Conservation (phyloP, 2,888 invertebrate species). For the Leptura quadrifasciata region DNA sequence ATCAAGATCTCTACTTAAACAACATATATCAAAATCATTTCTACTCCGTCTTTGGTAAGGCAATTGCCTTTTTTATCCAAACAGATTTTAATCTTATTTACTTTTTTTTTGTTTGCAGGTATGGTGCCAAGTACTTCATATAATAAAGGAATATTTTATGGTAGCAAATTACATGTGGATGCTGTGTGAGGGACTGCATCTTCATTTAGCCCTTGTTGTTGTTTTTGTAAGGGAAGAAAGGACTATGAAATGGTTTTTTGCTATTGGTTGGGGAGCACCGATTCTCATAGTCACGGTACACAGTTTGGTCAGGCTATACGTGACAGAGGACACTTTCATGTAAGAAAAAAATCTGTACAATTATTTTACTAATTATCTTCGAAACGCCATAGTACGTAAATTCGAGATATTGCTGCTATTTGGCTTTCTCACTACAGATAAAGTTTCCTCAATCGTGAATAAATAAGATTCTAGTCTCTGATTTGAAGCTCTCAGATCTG, state of each 20-base stretch:
- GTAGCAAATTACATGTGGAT: slow-evolving; percentile 89
- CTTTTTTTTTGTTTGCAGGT: slow-evolving; percentile 73
- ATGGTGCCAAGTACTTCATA: slow-evolving; percentile 83
- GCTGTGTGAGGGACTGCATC: slow-evolving; percentile 87
- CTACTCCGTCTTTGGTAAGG: too few relatives aligned
- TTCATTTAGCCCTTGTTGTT: slow-evolving; percentile 85
- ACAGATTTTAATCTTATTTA: not conserved
- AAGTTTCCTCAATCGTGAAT: too few relatives aligned
- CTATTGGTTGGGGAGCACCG: slow-evolving; percentile 82
- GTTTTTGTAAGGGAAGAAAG: slow-evolving; percentile 85
- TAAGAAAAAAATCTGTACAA: too few relatives aligned
- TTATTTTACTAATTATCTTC: too few relatives aligned
- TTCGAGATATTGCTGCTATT: too few relatives aligned
- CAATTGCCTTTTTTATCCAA: too few relatives aligned
- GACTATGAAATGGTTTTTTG: slow-evolving; percentile 82
- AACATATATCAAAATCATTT: too few relatives aligned
- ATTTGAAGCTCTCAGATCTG: too few relatives aligned
- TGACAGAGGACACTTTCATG: slow-evolving; percentile 76
- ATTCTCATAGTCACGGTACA: slow-evolving; percentile 75
- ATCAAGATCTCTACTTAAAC: too few relatives aligned
- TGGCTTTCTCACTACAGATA: too few relatives aligned
- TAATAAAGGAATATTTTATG: slow-evolving; percentile 83
- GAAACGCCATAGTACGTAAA: too few relatives aligned
- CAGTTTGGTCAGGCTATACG: slow-evolving; percentile 71
- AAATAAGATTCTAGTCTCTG: too few relatives aligned